Percentiles rank a stretch among this genome's conserved stretches.
Conservation (phyloP, 2,797 vertebrate species). For the Tarsius wallacei region DNA sequence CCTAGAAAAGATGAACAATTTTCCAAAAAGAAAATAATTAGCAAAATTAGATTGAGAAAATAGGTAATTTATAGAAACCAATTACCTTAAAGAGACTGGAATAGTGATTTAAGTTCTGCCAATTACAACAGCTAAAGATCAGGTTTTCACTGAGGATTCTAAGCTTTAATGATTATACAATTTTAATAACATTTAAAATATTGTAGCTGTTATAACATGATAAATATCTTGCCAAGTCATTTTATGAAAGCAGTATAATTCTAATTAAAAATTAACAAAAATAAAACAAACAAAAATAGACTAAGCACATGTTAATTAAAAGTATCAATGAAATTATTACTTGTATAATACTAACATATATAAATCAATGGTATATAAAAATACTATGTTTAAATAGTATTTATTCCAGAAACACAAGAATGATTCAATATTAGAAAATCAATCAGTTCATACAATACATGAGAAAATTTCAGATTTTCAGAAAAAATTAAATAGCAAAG, state of each 20-base stretch:
- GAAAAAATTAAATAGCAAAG: constrained; percentile 33
- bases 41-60: not conserved
- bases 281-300: not conserved
- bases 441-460: not conserved
- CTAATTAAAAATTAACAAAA: constrained; percentile 37
- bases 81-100: not conserved
- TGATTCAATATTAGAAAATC: constrained; percentile 9
- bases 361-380: not conserved
- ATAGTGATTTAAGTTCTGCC: not conserved
- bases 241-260: not conserved
- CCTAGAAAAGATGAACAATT: not conserved
- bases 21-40: constrained; percentile 25
- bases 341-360: not conserved
- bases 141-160: not conserved
- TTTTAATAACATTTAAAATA: constrained; percentile 21
- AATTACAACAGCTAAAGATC: not conserved
- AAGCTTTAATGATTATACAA: constrained; percentile 1
- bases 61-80: not conserved
- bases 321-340: not conserved
- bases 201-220: not conserved
- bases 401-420: not conserved
- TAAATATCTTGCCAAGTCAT: not conserved
- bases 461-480: not conserved
- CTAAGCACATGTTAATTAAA: not conserved
- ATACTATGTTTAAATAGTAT: not conserved